phyloP scores from a whole-genome alignment of 2,888 invertebrate species.

The Pyrocoelia pectoralis region DNA sequence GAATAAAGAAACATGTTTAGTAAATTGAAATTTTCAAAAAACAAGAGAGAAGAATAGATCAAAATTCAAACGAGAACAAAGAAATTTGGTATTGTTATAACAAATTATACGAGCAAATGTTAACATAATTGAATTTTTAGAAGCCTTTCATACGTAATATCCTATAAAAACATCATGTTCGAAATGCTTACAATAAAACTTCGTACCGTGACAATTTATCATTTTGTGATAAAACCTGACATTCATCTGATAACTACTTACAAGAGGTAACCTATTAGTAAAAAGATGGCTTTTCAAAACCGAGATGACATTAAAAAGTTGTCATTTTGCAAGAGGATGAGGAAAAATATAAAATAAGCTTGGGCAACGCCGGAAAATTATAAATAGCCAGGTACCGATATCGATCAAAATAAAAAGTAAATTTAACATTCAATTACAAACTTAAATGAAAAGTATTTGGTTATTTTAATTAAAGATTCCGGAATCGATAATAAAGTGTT shows the following conservation, averaged over 20 bases:
- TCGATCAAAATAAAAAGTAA: neutral
- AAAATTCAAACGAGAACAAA: too few relatives aligned
- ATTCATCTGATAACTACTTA: constrained; percentile 1
- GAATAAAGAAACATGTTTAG: too few relatives aligned
- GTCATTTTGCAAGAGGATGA: neutral
- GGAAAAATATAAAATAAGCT: neutral
- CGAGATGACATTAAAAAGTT: neutral
- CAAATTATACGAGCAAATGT: too few relatives aligned
- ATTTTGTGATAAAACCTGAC: neutral
- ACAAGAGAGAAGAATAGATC: too few relatives aligned
- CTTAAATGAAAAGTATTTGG: constrained; percentile 21
- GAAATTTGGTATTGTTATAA: too few relatives aligned
- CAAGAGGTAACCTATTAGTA: neutral
- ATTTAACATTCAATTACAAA: constrained; percentile 1
- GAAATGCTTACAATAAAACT: neutral
- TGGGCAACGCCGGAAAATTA: neutral
- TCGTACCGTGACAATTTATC: neutral
- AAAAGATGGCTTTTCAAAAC: neutral
- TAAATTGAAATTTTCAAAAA: too few relatives aligned
- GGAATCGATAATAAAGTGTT: constrained; percentile 24
- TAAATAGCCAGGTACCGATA: neutral
- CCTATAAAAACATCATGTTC: too few relatives aligned
- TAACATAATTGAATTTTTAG: too few relatives aligned
- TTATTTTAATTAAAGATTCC: constrained; percentile 24
- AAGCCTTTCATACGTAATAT: too few relatives aligned